phyloP scores from a whole-genome alignment of 2,797 vertebrate species.

The Cryptoprocta ferox region DNA sequence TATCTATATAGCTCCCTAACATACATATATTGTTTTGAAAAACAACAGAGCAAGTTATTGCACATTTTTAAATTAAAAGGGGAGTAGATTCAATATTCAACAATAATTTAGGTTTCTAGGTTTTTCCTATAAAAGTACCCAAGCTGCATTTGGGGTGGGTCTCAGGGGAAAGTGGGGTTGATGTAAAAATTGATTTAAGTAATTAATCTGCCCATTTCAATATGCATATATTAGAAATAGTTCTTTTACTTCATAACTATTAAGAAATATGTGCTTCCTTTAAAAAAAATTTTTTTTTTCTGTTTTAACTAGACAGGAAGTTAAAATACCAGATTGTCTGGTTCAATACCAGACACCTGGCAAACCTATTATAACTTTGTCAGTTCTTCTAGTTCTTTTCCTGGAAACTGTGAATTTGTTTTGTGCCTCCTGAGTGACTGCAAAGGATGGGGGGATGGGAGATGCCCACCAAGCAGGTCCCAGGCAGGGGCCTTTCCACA shows the following conservation, averaged over 20 bases:
- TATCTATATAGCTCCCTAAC: background rate
- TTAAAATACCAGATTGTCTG: slow-evolving; percentile 56
- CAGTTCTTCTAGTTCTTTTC: background rate
- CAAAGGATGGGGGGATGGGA: background rate
- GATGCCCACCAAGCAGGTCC: background rate
- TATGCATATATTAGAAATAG: background rate
- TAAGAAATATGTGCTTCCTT: background rate
- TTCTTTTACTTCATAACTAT: slow-evolving; percentile 34
- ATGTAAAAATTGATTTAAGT: slow-evolving; percentile 52
- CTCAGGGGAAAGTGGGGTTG: background rate
- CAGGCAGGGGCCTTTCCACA: background rate
- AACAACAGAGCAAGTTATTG: slow-evolving; percentile 15
- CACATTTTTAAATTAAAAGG: background rate
- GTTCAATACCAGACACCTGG: slow-evolving; percentile 34
- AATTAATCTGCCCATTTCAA: slow-evolving; percentile 6
- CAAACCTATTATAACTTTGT: background rate
- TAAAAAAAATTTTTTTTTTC: background rate
- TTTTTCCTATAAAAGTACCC: slow-evolving; percentile 16
- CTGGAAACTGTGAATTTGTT: background rate
- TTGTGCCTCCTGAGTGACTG: background rate
- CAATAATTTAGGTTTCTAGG: background rate
- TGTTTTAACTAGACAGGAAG: slow-evolving; percentile 12
- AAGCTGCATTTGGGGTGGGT: background rate
- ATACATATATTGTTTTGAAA: slow-evolving; percentile 34
- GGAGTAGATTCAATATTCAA: background rate